Evolutionary conservation across 2,888 invertebrate genomes (phyloP), one percentile per base, ranked within the genome.

Genomic region (Xestia c-nigrum): DNA sequence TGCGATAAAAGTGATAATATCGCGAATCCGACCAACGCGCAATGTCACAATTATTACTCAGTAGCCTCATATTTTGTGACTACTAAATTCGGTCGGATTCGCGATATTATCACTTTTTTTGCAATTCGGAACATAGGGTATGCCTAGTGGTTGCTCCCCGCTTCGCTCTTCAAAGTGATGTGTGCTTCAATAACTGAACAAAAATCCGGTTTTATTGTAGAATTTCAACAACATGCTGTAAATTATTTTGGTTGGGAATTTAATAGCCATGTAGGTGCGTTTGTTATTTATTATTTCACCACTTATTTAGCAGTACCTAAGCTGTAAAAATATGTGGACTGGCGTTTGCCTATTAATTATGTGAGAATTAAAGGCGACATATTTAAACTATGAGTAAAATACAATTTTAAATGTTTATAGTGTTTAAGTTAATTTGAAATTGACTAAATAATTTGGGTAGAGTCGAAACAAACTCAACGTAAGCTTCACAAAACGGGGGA

Each of bases 241-340:
- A 73, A 72, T 74, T 31, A 65, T 76, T 76, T 66, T 67, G 40
- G 68, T 70, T 71, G 47, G 24, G n/a, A 71, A 68, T 73, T 81
- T 68, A 81, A 83, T 79, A 74, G 66, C 55, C 52, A 67, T 47
- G 52, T 40, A 70, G 55, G 16, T 69, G 38, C 47, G 47, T 67
- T 46, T 46, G 67, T 14, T n/a, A 38, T 69, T 82, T 68, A 68
- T 66, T 81, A 69, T 69, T 69, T 74, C 43, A 65, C 40, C 55
- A 65, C 64, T 65, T 46, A 55, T 47, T 68, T 69, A 70, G 16
- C 19, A 21, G 50, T 31, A 31, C 31, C 31, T 38, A n/a, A 46
- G 24, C 59, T 46, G 6, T 40, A 55, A 74, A 78, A 69, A 69
- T 31, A 24, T 21, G n/a, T 40, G 21, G 5, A 47, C 61, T 40